Conservation (phyloP, 2,888 invertebrate species). For the Netelia virgata region DNA sequence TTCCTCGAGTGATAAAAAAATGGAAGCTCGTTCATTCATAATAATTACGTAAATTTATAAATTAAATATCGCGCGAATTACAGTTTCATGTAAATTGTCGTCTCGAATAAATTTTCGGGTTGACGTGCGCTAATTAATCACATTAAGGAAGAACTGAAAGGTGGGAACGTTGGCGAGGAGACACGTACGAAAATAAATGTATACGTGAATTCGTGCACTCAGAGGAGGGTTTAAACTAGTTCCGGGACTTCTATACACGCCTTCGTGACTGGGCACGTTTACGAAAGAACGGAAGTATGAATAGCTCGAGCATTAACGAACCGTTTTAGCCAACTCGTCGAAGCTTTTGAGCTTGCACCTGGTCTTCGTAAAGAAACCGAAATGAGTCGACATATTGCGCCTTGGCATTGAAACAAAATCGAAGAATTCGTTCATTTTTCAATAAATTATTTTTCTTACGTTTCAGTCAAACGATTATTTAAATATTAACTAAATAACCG, state of each 20-base stretch:
- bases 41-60: too few relatives aligned
- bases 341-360: conserved; percentile 1
- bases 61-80: background rate
- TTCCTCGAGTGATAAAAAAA: too few relatives aligned
- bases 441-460: too few relatives aligned
- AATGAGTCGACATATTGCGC: background rate
- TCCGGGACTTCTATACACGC: conserved; percentile 4
- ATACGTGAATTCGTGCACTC: conserved; percentile 5
- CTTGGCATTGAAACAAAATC: too few relatives aligned
- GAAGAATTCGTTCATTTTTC: too few relatives aligned
- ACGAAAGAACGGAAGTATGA: conserved; percentile 20
- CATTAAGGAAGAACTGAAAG: background rate
- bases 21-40: too few relatives aligned
- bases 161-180: background rate
- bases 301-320: conserved; percentile 22
- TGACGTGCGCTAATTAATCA: background rate
- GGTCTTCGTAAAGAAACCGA: background rate
- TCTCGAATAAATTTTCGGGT: background rate
- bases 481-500: too few relatives aligned
- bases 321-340: conserved; percentile 26
- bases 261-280: conserved; percentile 13
- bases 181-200: conserved; percentile 13
- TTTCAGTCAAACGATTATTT: too few relatives aligned
- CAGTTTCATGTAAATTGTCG: background rate
- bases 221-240: background rate